phyloP scores from a whole-genome alignment of 2,113 vertebrate species.

The Micronycteris hirsuta region DNA sequence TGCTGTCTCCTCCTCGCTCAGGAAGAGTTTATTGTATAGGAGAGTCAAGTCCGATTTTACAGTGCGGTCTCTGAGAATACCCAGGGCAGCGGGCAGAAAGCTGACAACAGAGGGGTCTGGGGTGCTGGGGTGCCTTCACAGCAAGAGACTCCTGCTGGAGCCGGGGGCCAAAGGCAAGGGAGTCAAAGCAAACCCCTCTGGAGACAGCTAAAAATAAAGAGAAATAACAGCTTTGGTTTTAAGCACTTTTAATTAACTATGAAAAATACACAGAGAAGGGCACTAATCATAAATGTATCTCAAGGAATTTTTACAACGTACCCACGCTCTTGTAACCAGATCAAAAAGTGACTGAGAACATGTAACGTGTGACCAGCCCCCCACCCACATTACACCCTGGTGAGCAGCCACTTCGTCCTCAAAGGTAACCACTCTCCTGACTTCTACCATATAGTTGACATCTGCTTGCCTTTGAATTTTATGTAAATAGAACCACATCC shows the following conservation, averaged over 20 bases:
- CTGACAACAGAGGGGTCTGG: constrained; percentile 25
- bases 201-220: background rate
- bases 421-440: background rate
- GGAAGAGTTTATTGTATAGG: constrained; percentile 6
- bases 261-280: background rate
- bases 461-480: background rate
- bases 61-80: constrained; percentile 36
- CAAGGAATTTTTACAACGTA: background rate
- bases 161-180: background rate
- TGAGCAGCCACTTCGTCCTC: background rate
- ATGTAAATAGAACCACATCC: background rate
- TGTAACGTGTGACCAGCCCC: background rate
- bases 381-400: background rate
- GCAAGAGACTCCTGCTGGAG: background rate
- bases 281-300: background rate
- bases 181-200: background rate
- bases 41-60: constrained; percentile 58
- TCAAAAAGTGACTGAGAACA: background rate
- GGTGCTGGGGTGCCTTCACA: background rate
- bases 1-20: background rate
- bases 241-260: background rate
- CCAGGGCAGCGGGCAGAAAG: constrained; percentile 39
- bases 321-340: background rate
- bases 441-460: background rate
- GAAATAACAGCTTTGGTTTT: background rate